A percentile compares a stretch with the other conserved stretches of the same genome.
phyloP scores from a whole-genome alignment of 2,113 vertebrate genomes.

The Macquaria australasica region DNA sequence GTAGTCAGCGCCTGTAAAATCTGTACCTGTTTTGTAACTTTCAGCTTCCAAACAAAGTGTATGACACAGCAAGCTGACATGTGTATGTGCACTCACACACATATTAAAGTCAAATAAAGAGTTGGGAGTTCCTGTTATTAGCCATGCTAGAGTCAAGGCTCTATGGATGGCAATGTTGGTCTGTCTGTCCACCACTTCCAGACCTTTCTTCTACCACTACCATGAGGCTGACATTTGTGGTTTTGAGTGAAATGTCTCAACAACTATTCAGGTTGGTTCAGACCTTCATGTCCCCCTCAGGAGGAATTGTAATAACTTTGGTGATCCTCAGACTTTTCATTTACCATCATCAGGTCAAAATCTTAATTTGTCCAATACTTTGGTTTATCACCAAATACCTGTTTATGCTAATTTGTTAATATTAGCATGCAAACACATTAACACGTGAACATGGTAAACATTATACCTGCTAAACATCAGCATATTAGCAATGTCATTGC shows the following conservation, averaged over 20 bases:
- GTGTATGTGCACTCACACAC: background rate
- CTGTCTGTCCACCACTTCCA: background rate
- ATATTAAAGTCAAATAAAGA: background rate
- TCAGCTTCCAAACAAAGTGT: background rate
- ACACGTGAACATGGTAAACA: background rate
- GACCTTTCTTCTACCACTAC: background rate
- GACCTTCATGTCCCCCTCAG: background rate
- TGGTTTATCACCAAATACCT: background rate
- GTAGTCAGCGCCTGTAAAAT: slow-evolving; percentile 24
- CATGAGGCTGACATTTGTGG: background rate
- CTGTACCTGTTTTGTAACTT: slow-evolving; percentile 40
- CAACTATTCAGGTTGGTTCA: background rate
- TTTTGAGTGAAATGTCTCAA: background rate
- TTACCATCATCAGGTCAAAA: too few relatives aligned
- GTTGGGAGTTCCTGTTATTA: background rate
- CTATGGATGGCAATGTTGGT: background rate
- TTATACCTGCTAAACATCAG: background rate
- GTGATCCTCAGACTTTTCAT: background rate
- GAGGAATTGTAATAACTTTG: background rate
- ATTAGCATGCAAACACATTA: background rate
- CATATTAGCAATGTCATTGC: background rate
- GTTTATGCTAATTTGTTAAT: background rate
- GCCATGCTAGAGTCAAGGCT: background rate
- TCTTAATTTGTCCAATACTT: background rate
- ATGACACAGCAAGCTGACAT: background rate